Evolutionary conservation across 2,113 vertebrate species (phyloP).

Genomic region (Pheucticus melanocephalus): DNA sequence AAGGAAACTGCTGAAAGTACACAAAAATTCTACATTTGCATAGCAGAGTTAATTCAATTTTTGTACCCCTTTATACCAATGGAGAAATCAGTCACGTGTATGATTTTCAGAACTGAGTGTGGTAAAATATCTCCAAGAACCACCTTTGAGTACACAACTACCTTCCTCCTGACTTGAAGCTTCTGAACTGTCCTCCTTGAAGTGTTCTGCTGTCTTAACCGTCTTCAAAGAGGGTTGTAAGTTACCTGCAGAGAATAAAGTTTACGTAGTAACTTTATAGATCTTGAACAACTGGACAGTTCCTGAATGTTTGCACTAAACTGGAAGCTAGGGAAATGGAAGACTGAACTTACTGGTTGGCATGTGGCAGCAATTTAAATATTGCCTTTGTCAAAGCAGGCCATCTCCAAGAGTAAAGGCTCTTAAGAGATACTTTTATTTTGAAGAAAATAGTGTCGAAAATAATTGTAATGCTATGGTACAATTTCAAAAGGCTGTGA

Average conservation of each 20-base stretch:
- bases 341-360: not conserved
- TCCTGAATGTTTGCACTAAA: slow-evolving; percentile 1
- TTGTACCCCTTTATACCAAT: not conserved
- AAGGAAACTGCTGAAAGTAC: not conserved
- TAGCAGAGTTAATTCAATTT: not conserved
- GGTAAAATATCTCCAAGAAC: slow-evolving; percentile 18
- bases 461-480: not conserved
- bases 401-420: not conserved
- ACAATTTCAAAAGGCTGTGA: not conserved
- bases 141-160: slow-evolving; percentile 54
- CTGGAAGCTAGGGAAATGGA: not conserved
- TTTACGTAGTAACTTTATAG: slow-evolving; percentile 57
- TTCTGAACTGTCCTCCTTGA: slow-evolving; percentile 89
- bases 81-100: not conserved
- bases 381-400: not conserved
- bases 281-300: not conserved
- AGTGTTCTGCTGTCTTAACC: slow-evolving; percentile 79
- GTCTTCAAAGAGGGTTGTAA: slow-evolving; percentile 80
- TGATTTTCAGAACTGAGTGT: slow-evolving; percentile 10
- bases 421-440: not conserved
- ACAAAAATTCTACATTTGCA: not conserved
- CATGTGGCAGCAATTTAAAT: not conserved
- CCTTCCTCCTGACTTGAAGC: slow-evolving; percentile 96
- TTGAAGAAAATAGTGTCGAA: not conserved
- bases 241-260: slow-evolving; percentile 77